Base-by-base conservation (phyloP, 1,140 invertebrate genomes). In the Caenorhabditis inopinata region DNA sequence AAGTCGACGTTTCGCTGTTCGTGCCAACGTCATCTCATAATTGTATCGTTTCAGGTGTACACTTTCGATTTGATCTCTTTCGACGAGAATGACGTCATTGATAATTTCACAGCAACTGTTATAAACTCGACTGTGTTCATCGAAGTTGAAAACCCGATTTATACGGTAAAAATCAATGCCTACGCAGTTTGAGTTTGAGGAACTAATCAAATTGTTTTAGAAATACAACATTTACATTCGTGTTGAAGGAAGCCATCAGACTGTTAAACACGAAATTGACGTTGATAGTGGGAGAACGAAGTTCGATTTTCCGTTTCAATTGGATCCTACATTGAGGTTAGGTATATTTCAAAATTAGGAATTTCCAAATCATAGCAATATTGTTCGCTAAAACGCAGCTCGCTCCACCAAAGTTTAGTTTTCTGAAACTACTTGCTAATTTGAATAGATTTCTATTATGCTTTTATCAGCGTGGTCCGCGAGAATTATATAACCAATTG, bases 61-160 rank as follows among this genome's bases (percentile, higher is more conserved):
- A 68, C 58, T 68, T 68, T 68, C 58, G 58, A 68, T 68, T 68
- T 68, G 58, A 68, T 68, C 14, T 68, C 58, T 21, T 68, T 68
- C n/a, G 58, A 68, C 32, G 58, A 68, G 58, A 68, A 68, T 27
- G 58, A 68, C 32, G 58, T 68, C 58, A 68, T 68, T 32, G 58
- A 68, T 27, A 68, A 68, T n/a, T 68, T 68, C 32, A 68, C 58
- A 21, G 58, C 58, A 4, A 68, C 12, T 21, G 58, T 68, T 68
- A 68, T 68, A 29, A 68, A 68, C 38, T 68, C 58, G n/a, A 68
- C 58, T 4, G 58, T 68, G 29, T 68, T 68, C 58, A 32, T 68
- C 58, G 58, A 68, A 68, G 58, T 68, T 18, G 58, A 42, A 1
- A 68, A 68, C 38, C 58, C 58, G 5, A 68, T 68, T 68, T 68